These are phyloP conservation scores for Tiphia femorata DNA, from an alignment of 2,888 invertebrate species.

Conservation along the genomic window DNA sequence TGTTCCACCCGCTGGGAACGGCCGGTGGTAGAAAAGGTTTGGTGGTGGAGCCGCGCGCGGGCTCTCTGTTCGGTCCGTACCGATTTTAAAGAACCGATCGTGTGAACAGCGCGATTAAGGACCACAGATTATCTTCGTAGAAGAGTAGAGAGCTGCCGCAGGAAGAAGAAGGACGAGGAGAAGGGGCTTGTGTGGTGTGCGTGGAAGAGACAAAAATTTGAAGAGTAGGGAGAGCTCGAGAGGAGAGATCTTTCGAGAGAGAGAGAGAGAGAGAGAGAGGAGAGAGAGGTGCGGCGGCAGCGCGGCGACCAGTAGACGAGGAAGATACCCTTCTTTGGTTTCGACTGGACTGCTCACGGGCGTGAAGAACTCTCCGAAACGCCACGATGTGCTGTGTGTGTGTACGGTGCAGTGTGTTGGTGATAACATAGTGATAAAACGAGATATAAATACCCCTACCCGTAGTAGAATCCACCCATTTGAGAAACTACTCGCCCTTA, in stretches of 20 bases:
- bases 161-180: too few species aligned
- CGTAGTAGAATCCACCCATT: neutral
- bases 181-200: too few species aligned
- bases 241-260: neutral
- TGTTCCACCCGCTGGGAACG: neutral
- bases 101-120: too few species aligned
- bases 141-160: too few species aligned
- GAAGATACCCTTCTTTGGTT: neutral
- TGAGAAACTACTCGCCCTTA: conserved; percentile 14
- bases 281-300: neutral
- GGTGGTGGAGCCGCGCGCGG: neutral
- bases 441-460: conserved; percentile 15
- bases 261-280: conserved; percentile 5
- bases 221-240: neutral
- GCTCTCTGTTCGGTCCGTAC: neutral
- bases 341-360: too few species aligned
- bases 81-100: too few species aligned
- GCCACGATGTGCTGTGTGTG: conserved; percentile 65
- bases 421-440: conserved; percentile 64
- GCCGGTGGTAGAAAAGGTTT: neutral
- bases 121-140: too few species aligned
- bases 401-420: conserved; percentile 66
- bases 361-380: conserved; percentile 25
- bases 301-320: neutral
- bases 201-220: neutral